A percentile compares a stretch with the other conserved stretches of the same genome.
phyloP scores from a whole-genome alignment of 2,888 invertebrate species.

The Ptilodon capucinus region DNA sequence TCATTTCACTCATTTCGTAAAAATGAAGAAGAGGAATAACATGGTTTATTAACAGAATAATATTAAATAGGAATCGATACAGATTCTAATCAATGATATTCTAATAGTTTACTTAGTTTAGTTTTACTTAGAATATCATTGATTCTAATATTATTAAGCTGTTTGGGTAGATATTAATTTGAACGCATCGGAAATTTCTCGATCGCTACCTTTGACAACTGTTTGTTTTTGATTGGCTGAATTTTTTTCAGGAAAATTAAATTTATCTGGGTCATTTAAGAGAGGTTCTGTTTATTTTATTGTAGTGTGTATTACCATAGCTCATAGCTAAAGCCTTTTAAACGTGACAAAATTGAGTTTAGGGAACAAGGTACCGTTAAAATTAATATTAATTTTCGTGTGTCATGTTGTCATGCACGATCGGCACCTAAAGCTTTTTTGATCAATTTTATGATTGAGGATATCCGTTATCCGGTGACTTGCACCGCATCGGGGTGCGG shows the following conservation, averaged over 20 bases:
- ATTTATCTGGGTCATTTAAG: conserved; percentile 35
- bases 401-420: background rate
- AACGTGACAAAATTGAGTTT: background rate
- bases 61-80: too few relatives aligned
- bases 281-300: background rate
- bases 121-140: too few relatives aligned
- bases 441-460: conserved; percentile 47
- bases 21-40: too few relatives aligned
- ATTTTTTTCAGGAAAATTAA: conserved; percentile 58
- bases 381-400: background rate
- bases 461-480: conserved; percentile 68
- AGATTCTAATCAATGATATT: too few relatives aligned
- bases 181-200: conserved; percentile 59
- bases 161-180: too few relatives aligned
- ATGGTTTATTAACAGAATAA: too few relatives aligned
- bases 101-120: too few relatives aligned
- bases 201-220: conserved; percentile 65
- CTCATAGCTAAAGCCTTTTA: background rate
- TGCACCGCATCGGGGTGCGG: conserved; percentile 14
- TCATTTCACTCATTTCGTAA: too few relatives aligned
- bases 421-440: background rate
- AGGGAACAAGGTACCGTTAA: background rate
- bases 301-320: too few relatives aligned
- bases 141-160: too few relatives aligned
- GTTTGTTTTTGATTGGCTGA: conserved; percentile 78